A percentile compares a stretch with the other conserved stretches of the same genome.
Evolutionary conservation across 2,888 invertebrate species (phyloP).

Genomic region (Nycteola revayana): DNA sequence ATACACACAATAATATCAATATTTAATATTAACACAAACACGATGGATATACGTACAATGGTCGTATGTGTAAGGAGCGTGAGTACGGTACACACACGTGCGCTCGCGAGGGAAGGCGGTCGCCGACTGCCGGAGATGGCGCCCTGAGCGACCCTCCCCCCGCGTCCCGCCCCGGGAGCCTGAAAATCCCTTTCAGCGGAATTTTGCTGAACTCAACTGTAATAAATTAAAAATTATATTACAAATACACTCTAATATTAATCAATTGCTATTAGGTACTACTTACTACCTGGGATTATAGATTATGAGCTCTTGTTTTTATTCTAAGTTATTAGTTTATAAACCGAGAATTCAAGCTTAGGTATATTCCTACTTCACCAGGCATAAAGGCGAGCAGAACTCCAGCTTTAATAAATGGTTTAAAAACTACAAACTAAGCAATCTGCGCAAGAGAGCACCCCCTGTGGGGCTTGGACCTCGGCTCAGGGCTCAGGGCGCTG

Average conservation of each 20-base stretch:
- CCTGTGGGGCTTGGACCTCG: too few relatives aligned
- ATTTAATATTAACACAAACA: slow-evolving; percentile 40
- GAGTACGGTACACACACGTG: slow-evolving; percentile 25
- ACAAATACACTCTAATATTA: slow-evolving; percentile 36
- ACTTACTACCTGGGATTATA: slow-evolving; percentile 29
- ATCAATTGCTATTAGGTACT: slow-evolving; percentile 38
- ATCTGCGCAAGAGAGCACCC: too few relatives aligned
- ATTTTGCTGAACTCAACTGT: slow-evolving; percentile 37
- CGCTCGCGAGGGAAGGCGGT: slow-evolving; percentile 36
- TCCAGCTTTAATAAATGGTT: too few relatives aligned
- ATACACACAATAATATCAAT: slow-evolving; percentile 36
- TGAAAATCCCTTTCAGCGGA: slow-evolving; percentile 51
- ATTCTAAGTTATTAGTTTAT: too few relatives aligned
- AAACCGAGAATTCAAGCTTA: too few relatives aligned
- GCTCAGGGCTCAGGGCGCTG: too few relatives aligned
- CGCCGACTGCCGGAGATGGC: slow-evolving; percentile 63
- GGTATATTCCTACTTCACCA: too few relatives aligned
- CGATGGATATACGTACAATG: slow-evolving; percentile 36
- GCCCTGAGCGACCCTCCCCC: slow-evolving; percentile 36
- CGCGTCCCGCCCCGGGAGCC: slow-evolving; percentile 30
- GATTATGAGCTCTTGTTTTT: too few relatives aligned
- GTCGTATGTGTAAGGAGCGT: slow-evolving; percentile 17
- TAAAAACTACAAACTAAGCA: too few relatives aligned
- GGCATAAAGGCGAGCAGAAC: too few relatives aligned
- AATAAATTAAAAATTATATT: slow-evolving; percentile 44